Conservation (phyloP, 1,140 invertebrate species). For the Cotesia typhae region DNA sequence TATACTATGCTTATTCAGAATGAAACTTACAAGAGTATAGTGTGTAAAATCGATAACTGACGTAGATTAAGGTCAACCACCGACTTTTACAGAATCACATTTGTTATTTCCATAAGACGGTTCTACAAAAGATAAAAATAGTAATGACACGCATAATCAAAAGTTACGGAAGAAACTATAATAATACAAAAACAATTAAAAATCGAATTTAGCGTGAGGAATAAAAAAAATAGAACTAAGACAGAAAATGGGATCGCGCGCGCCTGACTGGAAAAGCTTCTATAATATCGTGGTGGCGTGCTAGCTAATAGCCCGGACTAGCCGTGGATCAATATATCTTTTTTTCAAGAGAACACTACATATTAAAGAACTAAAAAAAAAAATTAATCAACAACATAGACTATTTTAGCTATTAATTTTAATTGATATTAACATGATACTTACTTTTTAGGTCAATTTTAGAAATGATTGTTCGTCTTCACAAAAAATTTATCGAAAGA, state of each 20-base stretch:
- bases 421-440: neutral
- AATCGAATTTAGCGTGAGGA: constrained; percentile 6
- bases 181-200: constrained; percentile 8
- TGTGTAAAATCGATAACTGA: constrained; percentile 29
- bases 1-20: constrained; percentile 4
- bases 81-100: constrained; percentile 14
- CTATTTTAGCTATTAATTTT: neutral
- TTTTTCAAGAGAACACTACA: constrained; percentile 5
- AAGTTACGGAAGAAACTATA: neutral
- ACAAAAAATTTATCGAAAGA: no score
- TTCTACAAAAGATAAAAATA: neutral
- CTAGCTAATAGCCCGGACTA: constrained; percentile 58
- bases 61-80: constrained; percentile 22
- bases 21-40: constrained; percentile 2
- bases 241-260: constrained; percentile 33
- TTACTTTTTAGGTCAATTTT: no score
- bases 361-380: constrained; percentile 26
- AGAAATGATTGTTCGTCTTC: no score
- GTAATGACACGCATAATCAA: neutral
- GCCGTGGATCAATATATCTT: constrained; percentile 58
- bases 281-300: constrained; percentile 55
- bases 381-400: neutral
- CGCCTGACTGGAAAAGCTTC: constrained; percentile 42
- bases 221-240: constrained; percentile 28
- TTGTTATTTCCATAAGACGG: neutral